phyloP scores from a whole-genome alignment of 2,888 invertebrate species.

The Cephus nigrinus region DNA sequence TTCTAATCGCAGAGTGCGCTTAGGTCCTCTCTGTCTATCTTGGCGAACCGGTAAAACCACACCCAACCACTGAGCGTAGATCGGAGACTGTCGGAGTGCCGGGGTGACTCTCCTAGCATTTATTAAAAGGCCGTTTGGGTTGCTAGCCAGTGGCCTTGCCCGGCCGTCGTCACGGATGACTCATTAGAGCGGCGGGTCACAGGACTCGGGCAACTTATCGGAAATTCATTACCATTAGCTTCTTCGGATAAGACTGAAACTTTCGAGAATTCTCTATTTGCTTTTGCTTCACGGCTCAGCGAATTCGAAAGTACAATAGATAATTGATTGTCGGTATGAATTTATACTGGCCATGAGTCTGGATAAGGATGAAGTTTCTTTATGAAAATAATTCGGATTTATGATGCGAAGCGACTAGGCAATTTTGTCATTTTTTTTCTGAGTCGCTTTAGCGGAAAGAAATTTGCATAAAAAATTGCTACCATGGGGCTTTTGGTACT shows the following conservation, averaged over 20 bases:
- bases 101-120: slow-evolving; percentile 28
- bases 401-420: not conserved
- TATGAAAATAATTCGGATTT: not conserved
- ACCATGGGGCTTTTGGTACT: not conserved
- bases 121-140: slow-evolving; percentile 38
- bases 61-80: slow-evolving; percentile 51
- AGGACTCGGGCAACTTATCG: slow-evolving; percentile 24
- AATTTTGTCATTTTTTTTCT: too few relatives aligned
- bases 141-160: slow-evolving; percentile 43
- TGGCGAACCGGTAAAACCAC: slow-evolving; percentile 59
- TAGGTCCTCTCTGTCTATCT: not conserved
- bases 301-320: not conserved
- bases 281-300: not conserved
- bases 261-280: not conserved
- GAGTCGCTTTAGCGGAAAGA: too few relatives aligned
- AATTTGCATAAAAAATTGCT: too few relatives aligned
- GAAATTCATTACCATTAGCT: not conserved
- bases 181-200: slow-evolving; percentile 48
- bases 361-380: not conserved
- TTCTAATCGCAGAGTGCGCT: slow-evolving; percentile 49
- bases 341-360: not conserved
- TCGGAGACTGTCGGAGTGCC: not conserved
- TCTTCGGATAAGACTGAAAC: not conserved
- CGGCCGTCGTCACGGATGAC: slow-evolving; percentile 47
- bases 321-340: not conserved